Base-by-base conservation (phyloP, 2,797 vertebrate species). In the Molossus alvarezi region DNA sequence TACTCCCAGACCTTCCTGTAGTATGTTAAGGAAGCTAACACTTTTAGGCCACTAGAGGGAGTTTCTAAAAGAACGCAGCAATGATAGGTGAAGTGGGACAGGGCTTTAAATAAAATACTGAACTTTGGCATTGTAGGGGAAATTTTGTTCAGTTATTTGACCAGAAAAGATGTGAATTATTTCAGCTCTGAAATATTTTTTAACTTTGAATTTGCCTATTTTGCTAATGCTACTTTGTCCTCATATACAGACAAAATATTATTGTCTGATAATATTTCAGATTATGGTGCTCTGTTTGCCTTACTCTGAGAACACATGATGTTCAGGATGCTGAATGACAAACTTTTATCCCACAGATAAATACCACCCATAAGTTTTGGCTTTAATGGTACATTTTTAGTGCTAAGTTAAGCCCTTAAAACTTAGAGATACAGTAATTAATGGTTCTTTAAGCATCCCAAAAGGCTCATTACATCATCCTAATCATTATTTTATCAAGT, bases 111-210 rank as follows among this genome's bases (percentile, higher is more conserved):
- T 27, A 27, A 80, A 92, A 55, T 33, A 29, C 7, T 86, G 37
- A 90, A 48, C 17, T 37, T 91, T 9, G n/a, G 17, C 7, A 75
- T 58, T 33, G 23, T 58, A 53, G 21, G 65, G 33, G 3, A 75
- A 89, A 62, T 87, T 91, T 86, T 84, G 23, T 67, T 60, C 12
- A 60, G 14, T 51, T 79, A 48, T 8, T 86, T 81, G 75, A 9
- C 41, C 23, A 45, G 6, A 69, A 21, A 37, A 72, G 6, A 79
- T 79, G 27, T 76, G 33, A 48, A 60, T 72, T 79, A 21, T 71
- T 90, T 93, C 25, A 89, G 18, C 29, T 86, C 84, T 64, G 72
- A 95, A 88, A 65, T 91, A 11, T 57, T 81, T 87, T 95, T 48
- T 51, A 87, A 91, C 72, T 45, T 53, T 58, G 33, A 91, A 81